Evolutionary conservation across 37 sponge, comb jelly and placozoan genomes (phyloP).

Genomic region (Tethya wilhelma): DNA sequence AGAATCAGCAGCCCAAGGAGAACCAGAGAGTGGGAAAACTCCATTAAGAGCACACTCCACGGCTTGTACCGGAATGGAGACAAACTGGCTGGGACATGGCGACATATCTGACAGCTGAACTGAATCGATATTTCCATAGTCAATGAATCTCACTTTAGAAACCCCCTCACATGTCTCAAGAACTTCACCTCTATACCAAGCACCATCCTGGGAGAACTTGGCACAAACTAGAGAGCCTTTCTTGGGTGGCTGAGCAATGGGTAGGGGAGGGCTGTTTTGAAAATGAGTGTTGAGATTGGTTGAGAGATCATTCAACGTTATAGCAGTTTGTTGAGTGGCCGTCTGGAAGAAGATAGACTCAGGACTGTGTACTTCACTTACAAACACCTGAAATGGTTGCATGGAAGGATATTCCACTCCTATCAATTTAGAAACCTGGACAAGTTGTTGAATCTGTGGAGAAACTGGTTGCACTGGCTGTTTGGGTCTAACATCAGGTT

Average conservation of each 20-base stretch:
- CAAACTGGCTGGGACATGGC: conserved; percentile 30
- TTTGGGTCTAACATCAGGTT: neutral
- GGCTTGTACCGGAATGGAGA: conserved; percentile 17
- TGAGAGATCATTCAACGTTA: conserved; percentile 1
- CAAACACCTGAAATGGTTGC: conserved; percentile 4
- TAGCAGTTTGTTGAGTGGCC: neutral
- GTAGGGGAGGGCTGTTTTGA: neutral
- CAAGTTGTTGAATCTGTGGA: neutral
- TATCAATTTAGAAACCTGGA: neutral
- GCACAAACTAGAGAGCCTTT: conserved; percentile 42
- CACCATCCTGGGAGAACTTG: conserved; percentile 57
- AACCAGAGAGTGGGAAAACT: neutral
- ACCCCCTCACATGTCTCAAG: neutral
- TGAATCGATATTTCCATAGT: conserved; percentile 47
- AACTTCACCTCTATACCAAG: conserved; percentile 61
- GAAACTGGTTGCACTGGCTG: neutral
- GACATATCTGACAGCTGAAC: neutral
- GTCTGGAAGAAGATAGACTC: conserved; percentile 2
- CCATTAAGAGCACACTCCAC: conserved; percentile 32
- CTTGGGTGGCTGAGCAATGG: neutral
- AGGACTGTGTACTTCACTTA: conserved; percentile 31
- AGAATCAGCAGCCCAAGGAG: too few species aligned
- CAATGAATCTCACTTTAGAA: conserved; percentile 47
- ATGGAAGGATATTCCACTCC: neutral
- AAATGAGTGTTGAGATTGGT: neutral